Conservation (phyloP, 2,113 vertebrate genomes). For the Hippocampus guttulatus region DNA sequence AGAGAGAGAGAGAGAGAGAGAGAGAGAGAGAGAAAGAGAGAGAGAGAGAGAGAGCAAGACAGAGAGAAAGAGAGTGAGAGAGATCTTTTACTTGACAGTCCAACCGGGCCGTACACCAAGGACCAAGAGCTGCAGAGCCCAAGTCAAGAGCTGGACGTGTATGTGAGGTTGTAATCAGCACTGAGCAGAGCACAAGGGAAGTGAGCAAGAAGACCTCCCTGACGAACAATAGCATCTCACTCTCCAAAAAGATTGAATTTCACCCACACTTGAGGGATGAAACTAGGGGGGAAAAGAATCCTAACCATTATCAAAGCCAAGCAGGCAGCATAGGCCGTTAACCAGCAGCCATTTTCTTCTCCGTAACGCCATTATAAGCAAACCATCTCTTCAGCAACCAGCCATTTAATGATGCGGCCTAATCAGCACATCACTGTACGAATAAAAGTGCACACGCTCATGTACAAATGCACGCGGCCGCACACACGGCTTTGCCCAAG, state of each 20-base stretch:
- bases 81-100: conserved; percentile 16
- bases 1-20: no score
- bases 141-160: conserved; percentile 49
- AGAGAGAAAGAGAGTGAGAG: background rate
- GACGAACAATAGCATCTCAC: conserved; percentile 52
- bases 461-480: conserved; percentile 1
- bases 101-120: conserved; percentile 29
- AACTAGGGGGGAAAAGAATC: conserved; percentile 40
- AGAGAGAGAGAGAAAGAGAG: background rate
- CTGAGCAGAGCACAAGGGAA: conserved; percentile 40
- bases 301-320: conserved; percentile 53
- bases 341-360: conserved; percentile 46
- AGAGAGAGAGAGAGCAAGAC: background rate
- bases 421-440: conserved; percentile 36
- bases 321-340: conserved; percentile 42
- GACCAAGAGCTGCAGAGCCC: conserved; percentile 34
- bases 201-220: conserved; percentile 44
- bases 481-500: conserved; percentile 12
- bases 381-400: conserved; percentile 21
- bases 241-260: conserved; percentile 38
- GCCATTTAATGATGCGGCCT: conserved; percentile 31
- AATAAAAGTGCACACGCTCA: conserved; percentile 31
- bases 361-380: conserved; percentile 40
- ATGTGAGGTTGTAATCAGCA: conserved; percentile 58
- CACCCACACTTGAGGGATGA: conserved; percentile 38